Percentiles rank a stretch among this genome's conserved stretches.
Evolutionary conservation across 1,140 invertebrate genomes (phyloP).

Genomic region (Dendrolimus kikuchii): DNA sequence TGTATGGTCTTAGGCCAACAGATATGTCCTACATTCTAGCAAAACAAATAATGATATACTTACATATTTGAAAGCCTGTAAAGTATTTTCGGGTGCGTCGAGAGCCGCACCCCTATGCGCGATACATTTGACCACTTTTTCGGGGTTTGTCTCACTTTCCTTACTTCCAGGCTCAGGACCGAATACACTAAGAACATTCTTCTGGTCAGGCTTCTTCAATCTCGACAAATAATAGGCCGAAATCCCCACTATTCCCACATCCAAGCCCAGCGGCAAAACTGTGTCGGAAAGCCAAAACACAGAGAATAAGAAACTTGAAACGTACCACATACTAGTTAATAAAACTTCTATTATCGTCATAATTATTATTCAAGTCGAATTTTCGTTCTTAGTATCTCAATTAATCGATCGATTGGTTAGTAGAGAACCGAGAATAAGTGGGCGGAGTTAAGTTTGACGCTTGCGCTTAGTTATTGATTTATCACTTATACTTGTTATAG

Average conservation of each 20-base stretch:
- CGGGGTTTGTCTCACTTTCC: constrained; percentile 34
- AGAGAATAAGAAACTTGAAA: constrained; percentile 31
- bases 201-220: constrained; percentile 38
- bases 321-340: constrained; percentile 37
- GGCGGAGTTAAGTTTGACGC: constrained; percentile 36
- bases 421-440: constrained; percentile 32
- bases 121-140: constrained; percentile 61
- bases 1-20: too few relatives aligned
- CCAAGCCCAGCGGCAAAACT: constrained; percentile 53
- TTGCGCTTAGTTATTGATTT: constrained; percentile 13
- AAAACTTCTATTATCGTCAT: constrained; percentile 30
- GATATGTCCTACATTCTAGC: too few relatives aligned
- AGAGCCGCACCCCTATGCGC: constrained; percentile 80
- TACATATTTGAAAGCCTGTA: constrained; percentile 80
- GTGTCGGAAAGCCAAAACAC: constrained; percentile 39
- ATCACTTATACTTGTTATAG: too few relatives aligned
- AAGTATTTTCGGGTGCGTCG: constrained; percentile 83
- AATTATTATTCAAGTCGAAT: constrained; percentile 45
- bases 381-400: constrained; percentile 29
- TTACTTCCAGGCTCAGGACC: constrained; percentile 43
- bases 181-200: constrained; percentile 47
- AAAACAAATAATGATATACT: constrained; percentile 31
- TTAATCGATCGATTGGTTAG: constrained; percentile 25
- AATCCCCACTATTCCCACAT: constrained; percentile 45
- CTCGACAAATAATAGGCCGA: constrained; percentile 48